Conservation (phyloP, 2,797 vertebrate species). For the Cossypha dichroa region DNA sequence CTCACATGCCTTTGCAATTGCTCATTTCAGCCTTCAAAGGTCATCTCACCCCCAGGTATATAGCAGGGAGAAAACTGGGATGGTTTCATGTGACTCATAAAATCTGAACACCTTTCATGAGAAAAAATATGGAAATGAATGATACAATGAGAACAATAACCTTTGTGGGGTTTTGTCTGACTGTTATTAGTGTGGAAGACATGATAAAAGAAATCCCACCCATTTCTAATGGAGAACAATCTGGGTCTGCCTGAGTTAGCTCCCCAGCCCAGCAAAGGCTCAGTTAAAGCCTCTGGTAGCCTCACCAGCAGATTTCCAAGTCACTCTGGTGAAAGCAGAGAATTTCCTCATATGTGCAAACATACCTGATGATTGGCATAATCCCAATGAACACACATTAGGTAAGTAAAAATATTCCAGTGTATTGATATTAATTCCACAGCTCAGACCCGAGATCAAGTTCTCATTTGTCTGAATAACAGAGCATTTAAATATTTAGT, state of each 20-base stretch:
- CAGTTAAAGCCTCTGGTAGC: neutral
- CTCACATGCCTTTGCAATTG: neutral
- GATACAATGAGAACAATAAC: neutral
- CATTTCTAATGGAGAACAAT: neutral
- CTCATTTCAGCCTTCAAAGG: neutral
- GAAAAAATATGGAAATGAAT: neutral
- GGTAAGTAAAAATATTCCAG: conserved; percentile 56
- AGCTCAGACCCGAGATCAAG: conserved; percentile 38
- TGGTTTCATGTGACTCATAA: neutral
- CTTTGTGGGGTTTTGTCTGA: neutral
- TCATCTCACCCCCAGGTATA: neutral
- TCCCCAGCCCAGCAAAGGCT: neutral
- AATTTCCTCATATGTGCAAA: conserved; percentile 50
- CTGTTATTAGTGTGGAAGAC: neutral
- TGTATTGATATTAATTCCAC: conserved; percentile 54
- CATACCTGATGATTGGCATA: conserved; percentile 47
- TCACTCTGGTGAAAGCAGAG: neutral
- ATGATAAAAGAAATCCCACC: neutral
- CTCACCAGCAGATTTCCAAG: conserved; percentile 21
- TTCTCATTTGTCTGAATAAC: conserved; percentile 59
- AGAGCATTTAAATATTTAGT: conserved; percentile 47
- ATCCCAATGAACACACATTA: conserved; percentile 52
- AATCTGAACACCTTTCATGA: neutral
- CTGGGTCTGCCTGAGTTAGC: neutral
- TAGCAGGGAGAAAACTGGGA: neutral